Conservation (phyloP, 2,113 vertebrate genomes). For the Anoura caudifer region DNA sequence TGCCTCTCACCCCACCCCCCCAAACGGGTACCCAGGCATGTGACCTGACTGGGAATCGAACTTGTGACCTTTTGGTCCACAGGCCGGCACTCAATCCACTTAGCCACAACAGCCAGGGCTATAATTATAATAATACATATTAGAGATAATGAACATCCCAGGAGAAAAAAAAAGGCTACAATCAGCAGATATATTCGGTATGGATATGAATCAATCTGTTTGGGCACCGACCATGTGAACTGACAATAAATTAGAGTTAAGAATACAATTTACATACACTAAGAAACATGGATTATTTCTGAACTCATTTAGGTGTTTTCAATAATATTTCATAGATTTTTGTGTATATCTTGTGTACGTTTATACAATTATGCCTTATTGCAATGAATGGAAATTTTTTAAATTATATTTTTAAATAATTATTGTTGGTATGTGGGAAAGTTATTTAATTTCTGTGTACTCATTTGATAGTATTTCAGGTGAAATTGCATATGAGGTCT, state of each 20-base stretch:
- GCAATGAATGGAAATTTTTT: not conserved
- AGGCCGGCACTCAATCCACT: no score
- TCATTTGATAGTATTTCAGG: not conserved
- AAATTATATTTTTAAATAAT: not conserved
- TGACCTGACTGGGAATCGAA: no score
- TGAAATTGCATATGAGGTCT: conserved; percentile 22
- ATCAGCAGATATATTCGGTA: not conserved
- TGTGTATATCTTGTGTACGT: not conserved
- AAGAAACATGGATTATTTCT: not conserved
- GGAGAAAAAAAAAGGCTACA: not conserved
- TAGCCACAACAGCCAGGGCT: no score
- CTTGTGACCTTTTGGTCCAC: no score
- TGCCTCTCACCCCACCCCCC: no score
- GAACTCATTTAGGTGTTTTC: not conserved
- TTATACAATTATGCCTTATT: not conserved
- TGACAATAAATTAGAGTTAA: not conserved
- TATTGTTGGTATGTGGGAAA: not conserved
- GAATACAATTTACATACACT: not conserved
- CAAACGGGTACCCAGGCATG: no score
- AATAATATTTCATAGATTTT: not conserved
- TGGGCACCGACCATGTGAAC: not conserved
- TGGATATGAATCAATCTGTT: not conserved
- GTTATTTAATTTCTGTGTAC: conserved; percentile 30
- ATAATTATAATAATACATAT: no score
- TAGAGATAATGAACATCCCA: not conserved